Evolutionary conservation across 2,113 vertebrate species (phyloP), one percentile per base, ranked within the genome.

Genomic region (Chloropsis cyanopogon): DNA sequence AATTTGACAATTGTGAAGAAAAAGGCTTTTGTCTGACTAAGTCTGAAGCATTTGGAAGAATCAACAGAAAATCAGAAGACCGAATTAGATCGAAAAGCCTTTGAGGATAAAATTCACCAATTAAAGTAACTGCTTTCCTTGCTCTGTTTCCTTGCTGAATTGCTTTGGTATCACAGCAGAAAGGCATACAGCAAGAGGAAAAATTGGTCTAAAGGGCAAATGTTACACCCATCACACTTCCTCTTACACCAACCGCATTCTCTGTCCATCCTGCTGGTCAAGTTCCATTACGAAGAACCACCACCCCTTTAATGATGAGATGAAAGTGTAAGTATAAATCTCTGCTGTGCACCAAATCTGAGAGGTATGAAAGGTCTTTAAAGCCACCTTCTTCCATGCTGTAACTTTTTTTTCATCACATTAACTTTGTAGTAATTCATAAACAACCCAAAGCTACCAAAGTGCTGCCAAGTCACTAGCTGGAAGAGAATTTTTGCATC

Each of bases 1-100:
- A 91, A 94, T 90, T 72, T 95, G 96, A 97, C 96, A 97, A 96
- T 96, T 96, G 96, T 97, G 96, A 95, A 89, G 88, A 95, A 92
- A 96, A 84, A 69, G n/a, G 81, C 73, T 92, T 96, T 92, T 96
- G 91, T 92, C 76, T 83, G 54, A 88, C 9, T 80, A 90, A 96
- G 79, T 93, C 46, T 89, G 73, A 94, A 94, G 73, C 89, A 78
- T 53, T 82, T 91, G 88, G 65, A 92, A 96, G 82, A 93, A 94
- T 91, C 88, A 95, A 96, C 86, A 92, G 75, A 89, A 96, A 93
- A 88, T 88, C 66, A 61, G 66, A 95, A 86, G 49, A 88, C 82
- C 24, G 6, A 93, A 93, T 91, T 69, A 96, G 79, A 96, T 82
- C 1, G 28, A 92, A 95, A 70, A 88, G 80, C 57, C 61, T 95